Evolutionary conservation across 2,888 invertebrate species (phyloP).

Genomic region (Protula sp.): DNA sequence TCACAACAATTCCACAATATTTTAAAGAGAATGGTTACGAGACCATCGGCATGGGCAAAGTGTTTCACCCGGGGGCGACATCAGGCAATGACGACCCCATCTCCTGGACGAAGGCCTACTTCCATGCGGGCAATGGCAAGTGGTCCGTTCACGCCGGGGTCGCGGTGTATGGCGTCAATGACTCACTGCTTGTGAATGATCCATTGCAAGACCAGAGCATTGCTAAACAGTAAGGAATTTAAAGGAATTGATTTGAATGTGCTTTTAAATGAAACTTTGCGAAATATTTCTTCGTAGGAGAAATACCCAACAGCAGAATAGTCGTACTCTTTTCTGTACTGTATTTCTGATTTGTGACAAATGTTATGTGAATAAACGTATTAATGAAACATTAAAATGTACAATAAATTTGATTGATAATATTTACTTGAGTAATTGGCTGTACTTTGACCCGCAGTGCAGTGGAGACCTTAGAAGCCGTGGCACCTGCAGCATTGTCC

Average conservation of each 20-base stretch:
- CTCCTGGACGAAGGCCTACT: conserved; percentile 31
- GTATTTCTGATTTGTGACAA: too few relatives aligned
- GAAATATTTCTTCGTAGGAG: too few relatives aligned
- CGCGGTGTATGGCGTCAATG: conserved; percentile 28
- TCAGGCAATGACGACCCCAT: conserved; percentile 53
- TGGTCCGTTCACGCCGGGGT: conserved; percentile 9
- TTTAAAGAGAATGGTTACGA: conserved; percentile 18
- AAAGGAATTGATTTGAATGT: too few relatives aligned
- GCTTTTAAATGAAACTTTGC: too few relatives aligned
- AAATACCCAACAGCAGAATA: too few relatives aligned
- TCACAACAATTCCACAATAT: conserved; percentile 19
- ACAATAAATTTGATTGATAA: too few relatives aligned
- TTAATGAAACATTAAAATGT: too few relatives aligned
- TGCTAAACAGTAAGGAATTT: too few relatives aligned
- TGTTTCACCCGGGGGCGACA: conserved; percentile 18
- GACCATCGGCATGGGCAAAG: conserved; percentile 15
- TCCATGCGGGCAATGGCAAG: conserved; percentile 10
- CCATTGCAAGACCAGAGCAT: conserved; percentile 19
- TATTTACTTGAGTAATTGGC: too few relatives aligned
- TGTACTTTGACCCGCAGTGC: too few relatives aligned
- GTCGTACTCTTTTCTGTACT: too few relatives aligned
- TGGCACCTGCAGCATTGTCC: conserved; percentile 5
- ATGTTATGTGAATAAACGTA: too few relatives aligned
- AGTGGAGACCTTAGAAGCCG: conserved; percentile 8
- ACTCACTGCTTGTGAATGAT: conserved; percentile 10